Conservation (phyloP, 2,113 vertebrate species). For the Microcebus ravelobensis region DNA sequence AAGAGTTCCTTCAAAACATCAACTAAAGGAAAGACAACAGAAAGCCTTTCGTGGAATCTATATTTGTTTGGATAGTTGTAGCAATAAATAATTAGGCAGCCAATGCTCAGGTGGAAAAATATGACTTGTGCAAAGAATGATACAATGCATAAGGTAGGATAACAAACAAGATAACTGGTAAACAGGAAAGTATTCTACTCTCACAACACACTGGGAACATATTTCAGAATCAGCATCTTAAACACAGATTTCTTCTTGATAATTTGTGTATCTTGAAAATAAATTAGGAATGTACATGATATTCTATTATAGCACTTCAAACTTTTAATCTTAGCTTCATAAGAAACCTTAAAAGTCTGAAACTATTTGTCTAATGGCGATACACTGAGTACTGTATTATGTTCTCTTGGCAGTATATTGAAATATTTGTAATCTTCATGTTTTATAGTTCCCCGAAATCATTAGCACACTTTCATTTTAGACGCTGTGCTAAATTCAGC, state of each 20-base stretch:
- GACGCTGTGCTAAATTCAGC: conserved; percentile 65
- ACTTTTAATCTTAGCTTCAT: conserved; percentile 61
- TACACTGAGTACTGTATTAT: conserved; percentile 61
- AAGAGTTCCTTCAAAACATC: background rate
- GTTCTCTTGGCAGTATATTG: conserved; percentile 52
- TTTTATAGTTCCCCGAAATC: conserved; percentile 68
- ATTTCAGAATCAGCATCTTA: conserved; percentile 52
- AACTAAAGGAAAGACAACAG: background rate
- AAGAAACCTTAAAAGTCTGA: conserved; percentile 64
- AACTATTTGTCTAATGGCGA: conserved; percentile 64
- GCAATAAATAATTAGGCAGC: background rate
- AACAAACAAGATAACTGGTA: background rate
- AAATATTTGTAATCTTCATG: conserved; percentile 73
- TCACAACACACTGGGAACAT: conserved; percentile 21
- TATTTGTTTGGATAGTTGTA: background rate
- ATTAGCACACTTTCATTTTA: conserved; percentile 75
- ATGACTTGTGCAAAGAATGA: conserved; percentile 23
- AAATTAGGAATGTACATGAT: conserved; percentile 52
- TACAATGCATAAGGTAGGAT: conserved; percentile 6
- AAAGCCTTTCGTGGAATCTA: background rate
- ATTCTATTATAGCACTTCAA: conserved; percentile 55
- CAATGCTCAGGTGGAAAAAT: background rate
- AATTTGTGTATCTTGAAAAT: conserved; percentile 63
- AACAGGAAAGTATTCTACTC: background rate
- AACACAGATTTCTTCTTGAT: conserved; percentile 46